Base-by-base conservation (phyloP, 1,140 invertebrate genomes). In the Sminthurinus signatus region DNA sequence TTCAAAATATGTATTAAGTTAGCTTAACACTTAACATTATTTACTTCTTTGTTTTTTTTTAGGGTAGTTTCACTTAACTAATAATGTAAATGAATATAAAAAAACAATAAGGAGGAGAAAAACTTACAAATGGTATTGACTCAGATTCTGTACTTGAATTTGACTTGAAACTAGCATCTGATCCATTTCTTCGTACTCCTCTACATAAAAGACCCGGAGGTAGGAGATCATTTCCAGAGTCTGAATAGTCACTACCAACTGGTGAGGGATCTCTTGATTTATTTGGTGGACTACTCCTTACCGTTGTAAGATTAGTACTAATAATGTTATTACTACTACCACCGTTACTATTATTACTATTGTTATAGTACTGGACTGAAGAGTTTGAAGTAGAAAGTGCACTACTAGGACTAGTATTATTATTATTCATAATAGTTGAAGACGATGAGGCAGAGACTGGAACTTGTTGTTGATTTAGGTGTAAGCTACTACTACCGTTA, bases 41-140 rank as follows among this genome's bases (percentile, higher is more conserved):
- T n/a, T n/a, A n/a, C n/a, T n/a, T n/a, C n/a, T n/a, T n/a, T n/a
- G n/a, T n/a, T n/a, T n/a, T n/a, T n/a, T n/a, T n/a, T n/a, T n/a
- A n/a, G n/a, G n/a, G n/a, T n/a, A n/a, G n/a, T n/a, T n/a, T n/a
- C n/a, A n/a, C n/a, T n/a, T n/a, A n/a, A n/a, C n/a, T n/a, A n/a
- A n/a, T n/a, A n/a, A n/a, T n/a, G n/a, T n/a, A n/a, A n/a, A n/a
- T n/a, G n/a, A n/a, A n/a, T n/a, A n/a, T n/a, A n/a, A n/a, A n/a
- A n/a, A n/a, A n/a, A n/a, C n/a, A n/a, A n/a, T n/a, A n/a, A n/a
- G n/a, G n/a, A n/a, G n/a, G n/a, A n/a, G n/a, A n/a, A n/a, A n/a
- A n/a, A n/a, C n/a, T n/a, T n/a, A n/a, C 95, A 79, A 98, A 98
- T 42, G 95, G 95, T 75, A 98, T 84, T 70, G 92, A 94, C 78